Conservation (phyloP, 1,140 invertebrate genomes). For the Cydia amplana region DNA sequence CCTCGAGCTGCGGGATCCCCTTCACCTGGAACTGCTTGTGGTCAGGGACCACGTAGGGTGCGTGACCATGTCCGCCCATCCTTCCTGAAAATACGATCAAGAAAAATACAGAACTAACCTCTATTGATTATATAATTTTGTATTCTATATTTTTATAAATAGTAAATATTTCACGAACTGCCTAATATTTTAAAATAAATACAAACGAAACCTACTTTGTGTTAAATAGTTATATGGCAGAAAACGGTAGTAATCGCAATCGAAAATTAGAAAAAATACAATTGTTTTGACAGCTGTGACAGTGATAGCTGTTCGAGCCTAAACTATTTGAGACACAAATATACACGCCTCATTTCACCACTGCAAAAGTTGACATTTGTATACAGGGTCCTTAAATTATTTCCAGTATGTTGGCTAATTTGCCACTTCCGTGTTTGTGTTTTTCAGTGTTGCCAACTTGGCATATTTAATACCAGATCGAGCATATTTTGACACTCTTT, state of each 20-base stretch:
- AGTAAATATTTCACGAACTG: not conserved
- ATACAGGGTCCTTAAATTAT: slow-evolving; percentile 4
- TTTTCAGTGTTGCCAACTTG: too few relatives aligned
- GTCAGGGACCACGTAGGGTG: slow-evolving; percentile 83
- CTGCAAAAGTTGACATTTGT: not conserved
- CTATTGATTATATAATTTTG: slow-evolving; percentile 16
- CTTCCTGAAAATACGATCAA: slow-evolving; percentile 36
- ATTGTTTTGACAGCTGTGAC: slow-evolving; percentile 4
- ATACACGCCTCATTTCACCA: not conserved
- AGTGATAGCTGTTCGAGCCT: not conserved
- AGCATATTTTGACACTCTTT: too few relatives aligned
- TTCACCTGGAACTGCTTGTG: slow-evolving; percentile 86
- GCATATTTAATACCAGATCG: too few relatives aligned
- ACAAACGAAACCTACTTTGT: not conserved
- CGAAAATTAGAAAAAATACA: not conserved
- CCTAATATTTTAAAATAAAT: not conserved
- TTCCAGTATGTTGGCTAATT: slow-evolving; percentile 18
- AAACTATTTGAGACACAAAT: slow-evolving; percentile 9
- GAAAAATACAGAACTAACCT: slow-evolving; percentile 39
- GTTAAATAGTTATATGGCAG: not conserved
- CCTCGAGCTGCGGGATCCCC: slow-evolving; percentile 81
- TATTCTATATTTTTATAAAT: not conserved
- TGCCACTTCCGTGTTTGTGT: slow-evolving; percentile 16
- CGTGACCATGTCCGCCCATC: slow-evolving; percentile 81
- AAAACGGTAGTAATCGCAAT: not conserved